Base-by-base conservation (phyloP, 2,113 vertebrate species). In the Cololabis saira region DNA sequence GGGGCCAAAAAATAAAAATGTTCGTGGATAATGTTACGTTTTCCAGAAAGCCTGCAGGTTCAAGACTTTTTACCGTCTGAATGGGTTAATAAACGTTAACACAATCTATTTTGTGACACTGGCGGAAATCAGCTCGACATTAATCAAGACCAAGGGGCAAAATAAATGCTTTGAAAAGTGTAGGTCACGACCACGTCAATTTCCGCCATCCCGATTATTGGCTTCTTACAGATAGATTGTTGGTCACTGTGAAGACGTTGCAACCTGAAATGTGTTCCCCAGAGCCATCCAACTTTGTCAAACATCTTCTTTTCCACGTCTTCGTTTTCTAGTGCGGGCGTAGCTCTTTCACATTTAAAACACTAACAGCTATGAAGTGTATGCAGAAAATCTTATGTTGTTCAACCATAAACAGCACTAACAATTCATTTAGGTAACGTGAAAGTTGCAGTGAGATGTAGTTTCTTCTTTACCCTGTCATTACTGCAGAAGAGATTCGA, bases 401-500 rank as follows among this genome's bases (percentile, higher is more conserved):
- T 64, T 72, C 22, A 69, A 48, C 69, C 61, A 65, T 61, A 70
- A 64, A 70, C 43, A 47, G 5, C 16, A 73, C 56, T 61, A 67
- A 54, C 17, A 61, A 73, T 47, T 67, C 6, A 57, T 61, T 65
- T 60, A 63, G 8, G 47, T 70, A 56, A 62, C 37, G 48, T 43
- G 15, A 61, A 19, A 47, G 49, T 19, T 70, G 50, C 30, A 57
- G 44, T 41, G 40, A 56, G 41, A 55, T 4, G 37, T 19, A n/a
- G 44, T 17, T n/a, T 47, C 22, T 63, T 12, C 37, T 24, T 5
- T 17, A 1, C 2, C 5, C 2, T 1, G 8, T 58, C 51, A 87
- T 95, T 93, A 99, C 85, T 99, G 96, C 86, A 98, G 94, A 74
- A 99, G 93, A 47, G 97, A 97, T 74, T 98, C 96, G 78, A 97